Conservation (phyloP, 2,113 vertebrate species). For the Sminthopsis crassicaudata region DNA sequence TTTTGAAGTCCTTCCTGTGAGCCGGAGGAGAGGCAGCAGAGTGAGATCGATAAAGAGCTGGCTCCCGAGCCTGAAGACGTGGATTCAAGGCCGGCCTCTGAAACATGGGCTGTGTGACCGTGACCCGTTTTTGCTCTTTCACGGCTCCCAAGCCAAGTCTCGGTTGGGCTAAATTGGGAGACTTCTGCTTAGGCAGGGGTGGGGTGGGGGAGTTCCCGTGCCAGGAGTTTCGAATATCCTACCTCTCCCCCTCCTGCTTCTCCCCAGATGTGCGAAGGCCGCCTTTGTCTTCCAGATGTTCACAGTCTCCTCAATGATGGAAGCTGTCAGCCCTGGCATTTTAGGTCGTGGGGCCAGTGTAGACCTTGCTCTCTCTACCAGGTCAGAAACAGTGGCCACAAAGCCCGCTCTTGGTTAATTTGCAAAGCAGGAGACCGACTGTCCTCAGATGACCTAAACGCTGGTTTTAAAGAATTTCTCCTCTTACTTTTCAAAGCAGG, state of each 20-base stretch:
- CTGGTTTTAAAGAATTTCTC: not conserved
- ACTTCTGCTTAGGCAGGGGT: not conserved
- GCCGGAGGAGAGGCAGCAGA: not conserved
- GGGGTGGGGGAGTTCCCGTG: not conserved
- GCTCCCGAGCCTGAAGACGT: not conserved
- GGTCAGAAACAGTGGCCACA: not conserved
- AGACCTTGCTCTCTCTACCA: not conserved
- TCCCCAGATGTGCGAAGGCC: not conserved
- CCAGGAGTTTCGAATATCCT: not conserved
- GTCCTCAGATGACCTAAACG: not conserved
- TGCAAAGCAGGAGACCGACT: not conserved
- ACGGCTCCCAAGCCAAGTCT: not conserved
- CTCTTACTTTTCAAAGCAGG: not conserved
- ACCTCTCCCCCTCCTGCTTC: not conserved
- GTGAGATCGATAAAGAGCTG: not conserved
- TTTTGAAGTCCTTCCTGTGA: not conserved
- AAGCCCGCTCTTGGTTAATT: not conserved
- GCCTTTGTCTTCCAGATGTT: not conserved
- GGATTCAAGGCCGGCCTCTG: not conserved
- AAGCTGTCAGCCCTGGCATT: not conserved
- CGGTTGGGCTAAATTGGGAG: not conserved
- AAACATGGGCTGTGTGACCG: not conserved
- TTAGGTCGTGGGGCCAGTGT: not conserved
- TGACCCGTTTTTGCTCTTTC: not conserved
- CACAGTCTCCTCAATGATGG: not conserved